These are phyloP conservation scores for Orchesella flavescens DNA, from an alignment of 2,888 invertebrate species.

Conservation along the genomic window DNA sequence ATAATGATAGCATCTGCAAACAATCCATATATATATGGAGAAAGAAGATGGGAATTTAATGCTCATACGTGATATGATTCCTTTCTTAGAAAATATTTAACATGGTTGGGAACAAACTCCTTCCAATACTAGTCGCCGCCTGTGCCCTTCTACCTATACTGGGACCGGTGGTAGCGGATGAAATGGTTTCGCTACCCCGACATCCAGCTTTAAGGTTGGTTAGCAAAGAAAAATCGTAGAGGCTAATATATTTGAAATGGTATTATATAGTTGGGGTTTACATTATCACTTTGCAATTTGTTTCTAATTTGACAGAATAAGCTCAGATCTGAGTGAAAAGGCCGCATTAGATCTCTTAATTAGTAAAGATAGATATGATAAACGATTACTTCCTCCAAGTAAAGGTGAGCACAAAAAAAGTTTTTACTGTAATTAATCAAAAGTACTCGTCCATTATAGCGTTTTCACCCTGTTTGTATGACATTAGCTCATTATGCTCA, in stretches of 20 bases:
- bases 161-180: constrained; percentile 69
- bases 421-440: too few species aligned
- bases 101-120: constrained; percentile 65
- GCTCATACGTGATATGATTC: too few species aligned
- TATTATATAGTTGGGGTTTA: too few species aligned
- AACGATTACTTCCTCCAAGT: constrained; percentile 88
- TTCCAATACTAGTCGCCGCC: constrained; percentile 68
- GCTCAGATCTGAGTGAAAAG: constrained; percentile 72
- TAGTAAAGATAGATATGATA: constrained; percentile 91
- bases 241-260: too few species aligned
- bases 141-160: constrained; percentile 70
- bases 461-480: too few species aligned
- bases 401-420: constrained; percentile 79
- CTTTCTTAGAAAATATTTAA: constrained; percentile 55
- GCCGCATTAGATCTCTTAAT: constrained; percentile 86
- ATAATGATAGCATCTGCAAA: too few species aligned
- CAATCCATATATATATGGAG: too few species aligned
- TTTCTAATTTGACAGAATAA: constrained; percentile 54
- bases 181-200: constrained; percentile 57
- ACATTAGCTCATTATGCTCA: too few species aligned
- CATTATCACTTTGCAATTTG: too few species aligned
- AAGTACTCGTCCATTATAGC: too few species aligned
- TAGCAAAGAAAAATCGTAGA: background rate
- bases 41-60: too few species aligned
- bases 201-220: constrained; percentile 61